Conservation (phyloP, 2,888 invertebrate species). For the Apodemia hepburni region DNA sequence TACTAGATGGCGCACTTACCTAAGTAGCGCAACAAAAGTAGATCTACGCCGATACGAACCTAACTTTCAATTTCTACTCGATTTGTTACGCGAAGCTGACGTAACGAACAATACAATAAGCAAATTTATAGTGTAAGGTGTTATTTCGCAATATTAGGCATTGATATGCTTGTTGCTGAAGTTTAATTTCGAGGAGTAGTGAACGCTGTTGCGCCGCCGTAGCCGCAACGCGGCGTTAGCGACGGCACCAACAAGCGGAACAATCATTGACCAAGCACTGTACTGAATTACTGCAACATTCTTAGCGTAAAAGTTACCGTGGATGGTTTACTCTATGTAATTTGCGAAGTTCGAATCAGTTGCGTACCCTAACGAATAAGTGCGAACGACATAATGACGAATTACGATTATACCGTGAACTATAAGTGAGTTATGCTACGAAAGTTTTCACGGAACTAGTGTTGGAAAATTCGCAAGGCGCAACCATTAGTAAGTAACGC, state of each 20-base stretch:
- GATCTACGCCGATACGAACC: background rate
- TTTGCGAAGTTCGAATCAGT: constrained; percentile 72
- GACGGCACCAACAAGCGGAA: constrained; percentile 58
- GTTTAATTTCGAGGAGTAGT: constrained; percentile 32
- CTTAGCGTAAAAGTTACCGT: constrained; percentile 78
- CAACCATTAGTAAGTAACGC: constrained; percentile 56
- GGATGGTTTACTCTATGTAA: constrained; percentile 78
- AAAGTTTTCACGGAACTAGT: constrained; percentile 45
- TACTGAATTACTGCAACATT: constrained; percentile 76
- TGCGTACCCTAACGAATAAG: constrained; percentile 54
- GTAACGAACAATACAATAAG: constrained; percentile 28
- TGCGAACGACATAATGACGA: constrained; percentile 60
- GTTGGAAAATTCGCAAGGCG: constrained; percentile 50
- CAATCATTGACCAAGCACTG: constrained; percentile 71
- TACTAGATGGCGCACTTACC: constrained; percentile 7
- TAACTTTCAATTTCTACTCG: constrained; percentile 26
- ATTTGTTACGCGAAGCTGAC: constrained; percentile 29
- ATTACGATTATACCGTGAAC: constrained; percentile 46
- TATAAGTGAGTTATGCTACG: constrained; percentile 49
- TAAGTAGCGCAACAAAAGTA: background rate
- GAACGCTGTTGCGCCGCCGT: constrained; percentile 41
- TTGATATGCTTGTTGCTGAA: constrained; percentile 32
- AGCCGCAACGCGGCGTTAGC: constrained; percentile 49
- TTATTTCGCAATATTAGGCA: constrained; percentile 31
- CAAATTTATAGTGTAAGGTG: constrained; percentile 27